Conservation (phyloP, 2,113 vertebrate species). For the Nothocercus nigrocapillus region DNA sequence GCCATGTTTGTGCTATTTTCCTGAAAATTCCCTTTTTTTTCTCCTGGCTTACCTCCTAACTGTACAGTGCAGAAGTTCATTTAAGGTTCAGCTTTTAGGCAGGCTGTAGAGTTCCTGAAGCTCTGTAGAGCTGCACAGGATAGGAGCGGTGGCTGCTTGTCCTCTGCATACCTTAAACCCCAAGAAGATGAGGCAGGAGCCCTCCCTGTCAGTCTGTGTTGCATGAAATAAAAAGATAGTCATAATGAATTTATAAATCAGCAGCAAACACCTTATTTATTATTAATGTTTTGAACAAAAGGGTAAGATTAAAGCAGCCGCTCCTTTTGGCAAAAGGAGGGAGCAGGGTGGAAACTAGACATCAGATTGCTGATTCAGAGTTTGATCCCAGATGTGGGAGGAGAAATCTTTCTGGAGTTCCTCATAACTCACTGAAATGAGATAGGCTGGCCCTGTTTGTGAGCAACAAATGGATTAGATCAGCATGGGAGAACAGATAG, state of each 20-base stretch:
- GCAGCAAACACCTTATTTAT: neutral
- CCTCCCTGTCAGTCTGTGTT: neutral
- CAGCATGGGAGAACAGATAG: slow-evolving; percentile 51
- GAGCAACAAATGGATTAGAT: slow-evolving; percentile 58
- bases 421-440: slow-evolving; percentile 69
- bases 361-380: slow-evolving; percentile 68
- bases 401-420: slow-evolving; percentile 60
- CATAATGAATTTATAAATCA: neutral
- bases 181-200: neutral
- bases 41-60: neutral
- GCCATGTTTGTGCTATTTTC: neutral
- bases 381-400: slow-evolving; percentile 70
- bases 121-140: neutral
- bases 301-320: slow-evolving; percentile 37
- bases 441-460: slow-evolving; percentile 38
- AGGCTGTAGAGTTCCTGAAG: neutral
- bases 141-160: neutral
- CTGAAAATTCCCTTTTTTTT: neutral
- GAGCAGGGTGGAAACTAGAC: slow-evolving; percentile 57
- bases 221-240: neutral
- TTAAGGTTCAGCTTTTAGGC: neutral
- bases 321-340: slow-evolving; percentile 57
- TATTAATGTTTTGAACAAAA: slow-evolving; percentile 4
- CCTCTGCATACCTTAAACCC: neutral
- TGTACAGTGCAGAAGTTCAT: neutral